Percentiles rank a stretch among this genome's conserved stretches.
phyloP scores from a whole-genome alignment of 2,888 invertebrate species.

The Odontomyia ornata region DNA sequence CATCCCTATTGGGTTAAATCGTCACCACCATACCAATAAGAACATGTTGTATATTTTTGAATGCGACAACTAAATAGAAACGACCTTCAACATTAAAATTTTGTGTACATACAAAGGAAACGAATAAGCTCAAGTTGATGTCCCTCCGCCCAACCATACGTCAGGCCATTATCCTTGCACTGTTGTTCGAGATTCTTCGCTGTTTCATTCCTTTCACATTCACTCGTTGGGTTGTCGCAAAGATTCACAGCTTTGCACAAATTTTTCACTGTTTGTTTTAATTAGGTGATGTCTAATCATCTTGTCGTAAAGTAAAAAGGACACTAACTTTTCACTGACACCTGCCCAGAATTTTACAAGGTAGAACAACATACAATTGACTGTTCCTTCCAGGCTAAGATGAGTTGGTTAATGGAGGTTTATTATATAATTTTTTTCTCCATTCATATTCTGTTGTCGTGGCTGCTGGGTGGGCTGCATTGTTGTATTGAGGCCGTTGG shows the following conservation, averaged over 20 bases:
- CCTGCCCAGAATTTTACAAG: not conserved
- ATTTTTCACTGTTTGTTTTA: conserved; percentile 40
- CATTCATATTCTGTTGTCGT: not conserved
- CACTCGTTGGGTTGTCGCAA: too few species aligned
- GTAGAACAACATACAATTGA: not conserved
- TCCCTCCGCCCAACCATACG: not conserved
- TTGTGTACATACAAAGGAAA: conserved; percentile 2
- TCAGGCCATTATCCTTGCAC: not conserved
- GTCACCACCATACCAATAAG: not conserved
- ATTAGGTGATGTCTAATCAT: conserved; percentile 43
- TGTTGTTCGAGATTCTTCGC: not conserved
- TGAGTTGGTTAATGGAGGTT: conserved; percentile 28
- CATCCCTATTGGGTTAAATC: not conserved
- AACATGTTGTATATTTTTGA: not conserved
- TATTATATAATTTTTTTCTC: not conserved
- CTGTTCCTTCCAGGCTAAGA: conserved; percentile 27
- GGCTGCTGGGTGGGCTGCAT: not conserved
- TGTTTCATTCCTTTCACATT: not conserved
- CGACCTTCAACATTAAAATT: conserved; percentile 1
- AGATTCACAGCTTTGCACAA: conserved; percentile 6
- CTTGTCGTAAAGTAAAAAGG: conserved; percentile 25
- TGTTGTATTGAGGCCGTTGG: conserved; percentile 22
- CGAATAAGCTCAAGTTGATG: not conserved
- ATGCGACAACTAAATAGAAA: conserved; percentile 33
- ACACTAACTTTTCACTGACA: conserved; percentile 23